Percentiles rank a stretch among this genome's conserved stretches.
These are phyloP conservation scores for Lithophane leautieri DNA, from an alignment of 2,888 invertebrate genomes.

Conservation along the genomic window DNA sequence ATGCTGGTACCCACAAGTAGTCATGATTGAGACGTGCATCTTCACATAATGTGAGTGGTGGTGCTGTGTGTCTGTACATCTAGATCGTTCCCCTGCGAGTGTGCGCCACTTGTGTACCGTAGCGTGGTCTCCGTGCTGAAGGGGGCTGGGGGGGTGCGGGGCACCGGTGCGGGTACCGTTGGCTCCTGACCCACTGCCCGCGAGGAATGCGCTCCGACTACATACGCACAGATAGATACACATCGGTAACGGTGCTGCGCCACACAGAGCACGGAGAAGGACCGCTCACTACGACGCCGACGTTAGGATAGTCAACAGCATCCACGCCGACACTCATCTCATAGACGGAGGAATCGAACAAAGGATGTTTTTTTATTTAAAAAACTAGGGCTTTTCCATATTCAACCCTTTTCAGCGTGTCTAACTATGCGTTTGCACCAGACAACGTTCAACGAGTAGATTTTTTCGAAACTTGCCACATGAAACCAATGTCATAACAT, in stretches of 20 bases:
- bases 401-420: too few species aligned
- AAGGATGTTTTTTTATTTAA: too few species aligned
- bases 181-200: conserved; percentile 76
- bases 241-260: conserved; percentile 56
- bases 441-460: too few species aligned
- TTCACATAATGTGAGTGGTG: neutral
- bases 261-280: conserved; percentile 21
- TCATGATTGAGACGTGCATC: neutral
- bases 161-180: conserved; percentile 82
- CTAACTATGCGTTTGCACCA: neutral
- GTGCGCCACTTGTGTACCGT: conserved; percentile 57
- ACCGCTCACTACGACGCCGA: neutral
- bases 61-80: conserved; percentile 5
- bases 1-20: neutral
- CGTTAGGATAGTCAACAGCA: neutral
- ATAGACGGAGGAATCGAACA: neutral
- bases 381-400: neutral
- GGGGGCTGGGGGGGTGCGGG: conserved; percentile 28
- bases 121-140: conserved; percentile 38
- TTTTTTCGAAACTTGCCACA: too few species aligned
- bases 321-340: neutral
- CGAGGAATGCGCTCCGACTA: conserved; percentile 69
- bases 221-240: conserved; percentile 46
- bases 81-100: conserved; percentile 17
- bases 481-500: too few species aligned